Percentiles rank a stretch among this genome's conserved stretches.
Evolutionary conservation across 2,797 vertebrate species (phyloP).

Genomic region (Sebastes steindachneri): DNA sequence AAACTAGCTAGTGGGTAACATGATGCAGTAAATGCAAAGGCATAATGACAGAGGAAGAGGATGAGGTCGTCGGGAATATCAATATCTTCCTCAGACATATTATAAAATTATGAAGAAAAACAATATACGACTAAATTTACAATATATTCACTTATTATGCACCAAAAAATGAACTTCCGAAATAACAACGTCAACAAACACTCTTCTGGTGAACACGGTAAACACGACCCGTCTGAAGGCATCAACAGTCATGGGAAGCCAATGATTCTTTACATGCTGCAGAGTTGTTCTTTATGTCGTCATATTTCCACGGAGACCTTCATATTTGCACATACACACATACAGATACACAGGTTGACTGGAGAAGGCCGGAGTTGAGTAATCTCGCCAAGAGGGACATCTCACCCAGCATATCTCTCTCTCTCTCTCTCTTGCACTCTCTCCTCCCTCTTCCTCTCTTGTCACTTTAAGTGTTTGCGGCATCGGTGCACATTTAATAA

Average conservation of each 20-base stretch:
- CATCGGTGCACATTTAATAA: background rate
- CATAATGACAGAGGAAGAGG: too few relatives aligned
- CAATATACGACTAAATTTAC: too few relatives aligned
- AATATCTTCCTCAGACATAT: too few relatives aligned
- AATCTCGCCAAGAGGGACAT: slow-evolving; percentile 39
- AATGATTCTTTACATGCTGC: background rate
- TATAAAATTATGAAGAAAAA: too few relatives aligned
- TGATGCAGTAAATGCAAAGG: too few relatives aligned
- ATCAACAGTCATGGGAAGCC: background rate
- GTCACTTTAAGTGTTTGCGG: background rate
- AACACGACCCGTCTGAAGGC: too few relatives aligned
- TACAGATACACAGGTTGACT: background rate
- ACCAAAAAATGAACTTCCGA: too few relatives aligned
- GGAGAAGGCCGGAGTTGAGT: slow-evolving; percentile 27
- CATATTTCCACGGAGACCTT: background rate
- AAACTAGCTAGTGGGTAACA: too few relatives aligned
- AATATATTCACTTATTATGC: too few relatives aligned
- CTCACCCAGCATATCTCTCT: slow-evolving; percentile 16
- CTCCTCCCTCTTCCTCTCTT: background rate
- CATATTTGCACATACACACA: background rate
- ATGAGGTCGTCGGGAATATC: too few relatives aligned
- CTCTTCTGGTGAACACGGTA: too few relatives aligned
- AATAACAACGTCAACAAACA: too few relatives aligned
- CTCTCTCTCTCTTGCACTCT: background rate
- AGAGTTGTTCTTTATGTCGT: background rate